These are phyloP conservation scores for Syngnathus acus DNA, from an alignment of 2,797 vertebrate genomes.

Conservation along the genomic window DNA sequence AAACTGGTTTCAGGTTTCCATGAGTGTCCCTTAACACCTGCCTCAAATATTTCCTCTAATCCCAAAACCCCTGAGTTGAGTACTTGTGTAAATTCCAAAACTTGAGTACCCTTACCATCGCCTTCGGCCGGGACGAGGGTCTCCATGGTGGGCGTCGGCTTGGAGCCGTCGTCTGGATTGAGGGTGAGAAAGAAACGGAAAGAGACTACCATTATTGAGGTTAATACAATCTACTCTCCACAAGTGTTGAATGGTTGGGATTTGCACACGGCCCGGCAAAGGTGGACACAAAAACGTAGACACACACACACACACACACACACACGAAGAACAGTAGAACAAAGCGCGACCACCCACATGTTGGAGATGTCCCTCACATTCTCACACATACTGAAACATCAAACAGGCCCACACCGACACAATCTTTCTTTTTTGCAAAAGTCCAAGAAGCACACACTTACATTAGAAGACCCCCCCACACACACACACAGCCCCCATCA, in stretches of 20 bases:
- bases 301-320: slow-evolving; percentile 39
- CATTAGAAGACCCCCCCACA: slow-evolving; percentile 6
- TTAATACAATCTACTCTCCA: slow-evolving; percentile 99
- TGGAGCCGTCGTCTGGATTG: slow-evolving; percentile 98
- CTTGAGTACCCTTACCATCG: slow-evolving; percentile 78
- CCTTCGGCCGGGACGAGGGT: slow-evolving; percentile 83
- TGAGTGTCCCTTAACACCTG: background rate
- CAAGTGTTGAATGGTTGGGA: slow-evolving; percentile 99
- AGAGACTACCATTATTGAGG: slow-evolving; percentile 99
- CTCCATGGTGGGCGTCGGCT: slow-evolving; percentile 94
- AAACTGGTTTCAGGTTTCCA: too few relatives aligned
- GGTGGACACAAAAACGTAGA: slow-evolving; percentile 45
- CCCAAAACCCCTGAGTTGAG: background rate
- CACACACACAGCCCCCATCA: slow-evolving; percentile 2
- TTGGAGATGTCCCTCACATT: slow-evolving; percentile 7
- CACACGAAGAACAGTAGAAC: slow-evolving; percentile 26
- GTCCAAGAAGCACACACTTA: slow-evolving; percentile 8
- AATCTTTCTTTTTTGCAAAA: background rate
- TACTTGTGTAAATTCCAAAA: background rate
- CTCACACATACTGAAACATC: slow-evolving; percentile 17
- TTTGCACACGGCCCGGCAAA: slow-evolving; percentile 96
- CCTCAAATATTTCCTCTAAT: background rate
- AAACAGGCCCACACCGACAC: background rate
- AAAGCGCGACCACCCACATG: slow-evolving; percentile 1
- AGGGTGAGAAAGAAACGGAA: slow-evolving; percentile 99